Evolutionary conservation across 1,140 invertebrate genomes (phyloP), one percentile per base, ranked within the genome.

Genomic region (Elysia chlorotica): DNA sequence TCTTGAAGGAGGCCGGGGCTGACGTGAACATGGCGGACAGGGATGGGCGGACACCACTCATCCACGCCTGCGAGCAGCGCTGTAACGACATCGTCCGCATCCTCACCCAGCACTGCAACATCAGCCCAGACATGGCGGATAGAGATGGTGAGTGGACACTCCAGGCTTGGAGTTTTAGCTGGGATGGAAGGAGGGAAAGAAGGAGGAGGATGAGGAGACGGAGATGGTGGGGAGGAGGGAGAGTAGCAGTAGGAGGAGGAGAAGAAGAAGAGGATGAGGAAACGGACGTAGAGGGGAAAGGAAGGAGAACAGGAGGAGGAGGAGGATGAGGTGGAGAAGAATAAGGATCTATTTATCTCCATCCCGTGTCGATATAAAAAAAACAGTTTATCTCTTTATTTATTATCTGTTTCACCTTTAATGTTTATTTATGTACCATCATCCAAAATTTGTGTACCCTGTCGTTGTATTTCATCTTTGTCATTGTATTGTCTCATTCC

Each of bases 41-140:
- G 53, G 66, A 71, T 33, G 82, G 82, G 10, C 62, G 82, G 14
- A 81, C 81, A 1, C 75, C 78, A 14, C 74, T 85, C 31, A 84
- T 81, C 56, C 81, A 84, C 71, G 83, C 83, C 0, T 85, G 83
- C 68, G 80, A 86, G 71, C 76, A 77, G 65, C 75, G 81, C 30
- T 85, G 83, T 66, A 86, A 86, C 59, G 83, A 85, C 69, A 75
- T 86, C 19, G 79, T 86, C 23, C 63, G 76, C 6, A 81, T 85
- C 6, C 75, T 85, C 0, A 78, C 85, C 14, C 81, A 82, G 54
- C 78, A 83, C 48, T 74, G 79, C 37, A 79, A 83, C 59, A 78
- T 86, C 17, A 79, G 82, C 38, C 84, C 84, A 0, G 84, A 86
- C 59, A 68, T 82, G 1, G 71, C 76, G 5, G 84, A 86, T 62